Conservation (phyloP, 2,113 vertebrate genomes). For the Paramormyrops kingsleyae region DNA sequence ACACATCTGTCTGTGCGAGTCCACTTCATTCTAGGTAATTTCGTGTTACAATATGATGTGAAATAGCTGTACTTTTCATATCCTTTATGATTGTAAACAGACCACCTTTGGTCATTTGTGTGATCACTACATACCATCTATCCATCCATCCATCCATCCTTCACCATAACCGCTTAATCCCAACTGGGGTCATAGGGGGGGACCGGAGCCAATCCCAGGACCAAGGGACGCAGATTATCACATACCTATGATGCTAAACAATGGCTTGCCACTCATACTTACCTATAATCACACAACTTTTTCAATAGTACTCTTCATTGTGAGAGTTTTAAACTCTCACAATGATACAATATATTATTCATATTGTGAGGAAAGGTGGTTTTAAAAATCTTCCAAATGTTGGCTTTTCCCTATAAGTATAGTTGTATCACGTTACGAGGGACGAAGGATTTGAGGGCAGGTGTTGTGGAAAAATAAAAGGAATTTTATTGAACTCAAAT, state of each 20-base stretch:
- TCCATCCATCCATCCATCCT: too few relatives aligned
- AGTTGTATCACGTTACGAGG: background rate
- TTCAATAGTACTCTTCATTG: background rate
- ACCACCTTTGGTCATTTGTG: background rate
- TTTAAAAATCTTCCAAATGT: background rate
- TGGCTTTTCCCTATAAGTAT: background rate
- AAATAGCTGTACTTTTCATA: background rate
- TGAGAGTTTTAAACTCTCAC: background rate
- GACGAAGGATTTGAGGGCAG: background rate
- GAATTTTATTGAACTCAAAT: too few relatives aligned
- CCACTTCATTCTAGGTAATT: conserved; percentile 84
- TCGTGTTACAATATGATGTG: background rate
- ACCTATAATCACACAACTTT: background rate
- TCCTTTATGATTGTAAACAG: background rate
- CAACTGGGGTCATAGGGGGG: too few relatives aligned
- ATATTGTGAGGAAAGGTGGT: background rate
- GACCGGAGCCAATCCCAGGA: too few relatives aligned
- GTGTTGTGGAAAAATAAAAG: background rate
- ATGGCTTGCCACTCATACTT: background rate
- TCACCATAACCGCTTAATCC: too few relatives aligned
- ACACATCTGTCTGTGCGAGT: conserved; percentile 90
- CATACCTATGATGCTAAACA: background rate
- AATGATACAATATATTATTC: background rate
- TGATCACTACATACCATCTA: background rate
- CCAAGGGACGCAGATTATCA: background rate